Conservation (phyloP, 2,888 invertebrate genomes). For the Tiphia femorata region DNA sequence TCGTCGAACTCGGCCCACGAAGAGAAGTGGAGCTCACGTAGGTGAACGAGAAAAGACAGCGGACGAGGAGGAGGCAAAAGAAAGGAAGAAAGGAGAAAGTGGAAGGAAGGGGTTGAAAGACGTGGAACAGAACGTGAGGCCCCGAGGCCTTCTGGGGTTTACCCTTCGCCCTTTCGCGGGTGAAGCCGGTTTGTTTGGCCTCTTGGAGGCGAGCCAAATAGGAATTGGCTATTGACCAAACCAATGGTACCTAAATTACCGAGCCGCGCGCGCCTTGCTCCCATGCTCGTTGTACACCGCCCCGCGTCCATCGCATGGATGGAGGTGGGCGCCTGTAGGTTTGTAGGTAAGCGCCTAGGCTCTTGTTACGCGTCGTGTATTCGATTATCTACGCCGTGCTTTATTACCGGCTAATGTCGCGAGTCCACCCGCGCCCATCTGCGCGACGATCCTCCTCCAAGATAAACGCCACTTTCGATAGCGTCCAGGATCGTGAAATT, state of each 20-base stretch:
- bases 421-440: slow-evolving; percentile 45
- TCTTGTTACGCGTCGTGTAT: slow-evolving; percentile 65
- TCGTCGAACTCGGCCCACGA: too few relatives aligned
- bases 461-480: too few relatives aligned
- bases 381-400: slow-evolving; percentile 64
- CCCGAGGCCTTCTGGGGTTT: too few relatives aligned
- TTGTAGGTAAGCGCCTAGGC: slow-evolving; percentile 43
- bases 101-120: not conserved
- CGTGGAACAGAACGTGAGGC: not conserved
- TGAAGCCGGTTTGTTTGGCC: slow-evolving; percentile 56
- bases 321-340: slow-evolving; percentile 13
- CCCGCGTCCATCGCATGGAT: slow-evolving; percentile 7
- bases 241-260: slow-evolving; percentile 65
- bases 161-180: slow-evolving; percentile 37
- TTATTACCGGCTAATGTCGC: slow-evolving; percentile 59
- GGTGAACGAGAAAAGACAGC: not conserved
- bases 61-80: not conserved
- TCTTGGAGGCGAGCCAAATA: slow-evolving; percentile 64
- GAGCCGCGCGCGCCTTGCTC: slow-evolving; percentile 49
- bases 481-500: too few relatives aligned
- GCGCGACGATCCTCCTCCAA: too few relatives aligned
- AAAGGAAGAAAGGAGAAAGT: not conserved
- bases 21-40: not conserved
- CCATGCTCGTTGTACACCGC: too few relatives aligned
- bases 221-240: slow-evolving; percentile 68